Base-by-base conservation (phyloP, 2,113 vertebrate genomes). In the Condylura cristata region DNA sequence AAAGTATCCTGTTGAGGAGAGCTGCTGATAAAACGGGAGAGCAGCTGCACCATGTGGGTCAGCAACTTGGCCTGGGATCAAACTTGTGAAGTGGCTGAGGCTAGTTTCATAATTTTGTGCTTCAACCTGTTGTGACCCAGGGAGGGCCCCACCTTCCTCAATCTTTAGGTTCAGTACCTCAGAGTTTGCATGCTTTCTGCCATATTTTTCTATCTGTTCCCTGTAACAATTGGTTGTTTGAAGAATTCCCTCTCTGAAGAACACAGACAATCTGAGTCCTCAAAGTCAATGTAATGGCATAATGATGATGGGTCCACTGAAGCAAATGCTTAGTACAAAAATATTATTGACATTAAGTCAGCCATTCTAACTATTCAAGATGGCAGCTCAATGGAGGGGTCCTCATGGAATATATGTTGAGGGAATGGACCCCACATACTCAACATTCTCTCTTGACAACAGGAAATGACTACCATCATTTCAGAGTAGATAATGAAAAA, bases 241-340 rank as follows among this genome's bases (percentile, higher is more conserved):
- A 61, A 30, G 28, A 26, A 61, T 11, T 61, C 60, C 60, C 6
- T 30, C 28, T 61, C 60, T 30, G 60, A 28, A 8, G 24, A 28
- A 28, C 9, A 61, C 53, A 32, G 68, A 30, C 22, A 58, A 18
- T 44, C 53, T 39, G 8, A 74, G 39, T 94, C 37, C 28, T 92
- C 65, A 97, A 94, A 39, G 79, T 34, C 37, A 91, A 41, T 24
- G 37, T 1, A 87, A 32, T 85, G 65, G 61, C 41, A 85, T 94
- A 75, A 92, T 83, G 74, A 89, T 89, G 92, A 61, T 92, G 39
- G 85, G 90, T 91, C 61, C 96, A 39, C 75, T 96, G 89, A 66
- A 92, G 58, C 12, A 4, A 61, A 66, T 86, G 74, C 7, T 86
- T 96, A 89, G 53, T 65, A 76, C 30, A 95, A 53, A 80, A 37